Evolutionary conservation across 2,888 invertebrate species (phyloP), one percentile per base, ranked within the genome.

Genomic region (Hypselothyrea guttata): DNA sequence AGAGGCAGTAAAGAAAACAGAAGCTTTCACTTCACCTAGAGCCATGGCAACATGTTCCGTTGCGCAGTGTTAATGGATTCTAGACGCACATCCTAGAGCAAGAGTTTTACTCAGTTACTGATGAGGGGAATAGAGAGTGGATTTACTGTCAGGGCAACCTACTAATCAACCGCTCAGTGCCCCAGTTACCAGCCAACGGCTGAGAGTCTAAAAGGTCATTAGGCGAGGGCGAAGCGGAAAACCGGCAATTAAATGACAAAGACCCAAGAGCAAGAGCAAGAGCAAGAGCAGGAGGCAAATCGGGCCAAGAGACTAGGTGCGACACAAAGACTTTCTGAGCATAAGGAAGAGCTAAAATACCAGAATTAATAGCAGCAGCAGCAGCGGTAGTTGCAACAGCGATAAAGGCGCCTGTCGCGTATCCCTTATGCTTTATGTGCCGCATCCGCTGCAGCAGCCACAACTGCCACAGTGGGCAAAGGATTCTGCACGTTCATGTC

Each of bases 391-490:
- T 34, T n/a, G n/a, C n/a, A n/a, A n/a, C n/a, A n/a, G n/a, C n/a
- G n/a, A n/a, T n/a, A n/a, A n/a, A 51, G 53, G 57, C 57, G 57
- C 56, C 49, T 65, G 40, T 63, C 73, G 69, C 77, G 75, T 66
- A 71, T 73, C 73, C 84, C 77, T 75, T 81, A 77, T 77, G 73
- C 77, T 84, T 78, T 82, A 78, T 78, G 71, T 71, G 68, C 59
- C 65, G 59, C 82, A 74, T 78, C 78, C 78, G 75, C 52, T 66
- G 54, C 66, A 57, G 30, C 42, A 55, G 68, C 51, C 51, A 42
- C 48, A 54, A 12, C 41, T 42, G 16, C 33, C 52, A 22, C 57
- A 37, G 13, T 34, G 27, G 7, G 9, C 34, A 9, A 15, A 15
- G 30, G 15, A 45, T 13, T n/a, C 35, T 31, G 22, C 47, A 53